Evolutionary conservation across 2,113 vertebrate genomes (phyloP), one percentile per base, ranked within the genome.

Genomic region (Taxidea taxus): DNA sequence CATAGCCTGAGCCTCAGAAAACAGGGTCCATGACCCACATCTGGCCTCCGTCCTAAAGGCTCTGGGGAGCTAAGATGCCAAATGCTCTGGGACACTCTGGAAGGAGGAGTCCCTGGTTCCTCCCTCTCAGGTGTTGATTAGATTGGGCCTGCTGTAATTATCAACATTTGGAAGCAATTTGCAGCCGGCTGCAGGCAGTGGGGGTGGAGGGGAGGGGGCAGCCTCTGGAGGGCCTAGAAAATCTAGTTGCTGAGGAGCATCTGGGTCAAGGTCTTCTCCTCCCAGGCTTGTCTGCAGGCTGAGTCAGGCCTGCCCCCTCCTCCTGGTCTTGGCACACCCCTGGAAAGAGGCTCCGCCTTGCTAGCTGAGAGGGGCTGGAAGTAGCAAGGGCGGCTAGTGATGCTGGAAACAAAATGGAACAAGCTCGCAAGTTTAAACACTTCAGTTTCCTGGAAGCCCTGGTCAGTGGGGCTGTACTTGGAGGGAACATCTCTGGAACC

Each of bases 231-330:
- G 37, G 42, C 54, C 82, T 31, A 27, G 44, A 44, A 90, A 29
- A 42, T 42, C 42, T 37, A 27, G 60, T 54, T 51, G 85, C 94
- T n/a, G 44, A 78, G 70, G 21, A 62, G 49, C 89, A 72, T 70
- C 94, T 49, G 89, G 82, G 68, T 49, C 29, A 95, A 62, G 42
- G 81, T 75, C 81, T 77, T 21, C 66, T 74, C 51, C 81, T 70
- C 16, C 42, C 68, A 21, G 27, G 27, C 23, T 4, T 25, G 5
- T 85, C 56, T 83, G 84, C 23, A 82, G 88, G 86, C 60, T n/a
- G 20, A 68, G 56, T 54, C 21, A n/a, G 34, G 54, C 77, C 78
- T 60, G 83, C 54, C 66, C 60, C 54, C 34, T 58, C 7, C 4
- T 81, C 64, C 74, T 74, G 80, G 60, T 87, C 66, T 93, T 54